Conservation (phyloP, 1,140 invertebrate genomes). For the Drosophila yakuba region DNA sequence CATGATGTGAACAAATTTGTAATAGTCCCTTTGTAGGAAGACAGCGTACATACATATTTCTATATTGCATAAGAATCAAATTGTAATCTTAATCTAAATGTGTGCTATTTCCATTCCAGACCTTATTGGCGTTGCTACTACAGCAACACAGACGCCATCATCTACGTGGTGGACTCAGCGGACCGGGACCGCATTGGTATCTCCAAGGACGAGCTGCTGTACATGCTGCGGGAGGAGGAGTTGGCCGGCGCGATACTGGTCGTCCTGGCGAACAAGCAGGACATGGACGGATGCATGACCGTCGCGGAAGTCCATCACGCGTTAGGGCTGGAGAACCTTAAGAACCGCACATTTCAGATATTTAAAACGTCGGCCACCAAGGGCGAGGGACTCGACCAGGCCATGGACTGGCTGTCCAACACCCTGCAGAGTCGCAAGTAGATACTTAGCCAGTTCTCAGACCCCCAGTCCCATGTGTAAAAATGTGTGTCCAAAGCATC, state of each 20-base stretch:
- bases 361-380: constrained; percentile 99
- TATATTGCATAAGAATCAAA: too few relatives aligned
- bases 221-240: constrained; percentile 99
- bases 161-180: constrained; percentile 99
- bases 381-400: constrained; percentile 99
- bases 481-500: constrained; percentile 70
- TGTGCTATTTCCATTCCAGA: constrained; percentile 81
- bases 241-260: constrained; percentile 97
- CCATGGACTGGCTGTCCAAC: constrained; percentile 99
- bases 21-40: too few relatives aligned
- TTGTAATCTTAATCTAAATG: neutral
- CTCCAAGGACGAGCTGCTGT: constrained; percentile 98
- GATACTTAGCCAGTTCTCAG: constrained; percentile 33
- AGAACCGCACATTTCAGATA: constrained; percentile 99
- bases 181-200: constrained; percentile 99
- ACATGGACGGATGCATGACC: constrained; percentile 98
- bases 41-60: too few relatives aligned
- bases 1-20: too few relatives aligned
- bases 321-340: constrained; percentile 96
- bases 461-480: constrained; percentile 58
- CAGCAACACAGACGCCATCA: constrained; percentile 99
- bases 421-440: constrained; percentile 95
- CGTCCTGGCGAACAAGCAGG: constrained; percentile 99
- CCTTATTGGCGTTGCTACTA: constrained; percentile 99
- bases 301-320: constrained; percentile 98